Evolutionary conservation across 2,888 invertebrate species (phyloP).

Genomic region (Abscondita cerata): DNA sequence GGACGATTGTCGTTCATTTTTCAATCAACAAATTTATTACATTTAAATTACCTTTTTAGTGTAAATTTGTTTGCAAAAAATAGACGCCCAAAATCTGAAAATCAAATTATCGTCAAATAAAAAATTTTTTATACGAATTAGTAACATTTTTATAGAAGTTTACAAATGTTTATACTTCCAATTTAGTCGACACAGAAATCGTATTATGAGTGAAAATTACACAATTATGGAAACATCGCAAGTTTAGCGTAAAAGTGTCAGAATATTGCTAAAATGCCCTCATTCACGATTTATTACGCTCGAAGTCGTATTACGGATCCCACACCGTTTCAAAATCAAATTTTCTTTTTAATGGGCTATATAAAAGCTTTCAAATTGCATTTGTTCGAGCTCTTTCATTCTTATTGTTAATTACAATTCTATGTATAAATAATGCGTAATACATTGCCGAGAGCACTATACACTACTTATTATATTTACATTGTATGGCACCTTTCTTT

Average conservation of each 20-base stretch:
- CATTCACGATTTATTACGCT: constrained; percentile 12
- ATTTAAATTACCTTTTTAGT: no score
- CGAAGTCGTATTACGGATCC: constrained; percentile 5
- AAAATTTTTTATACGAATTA: constrained; percentile 2
- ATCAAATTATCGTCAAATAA: constrained; percentile 12
- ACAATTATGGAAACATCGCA: constrained; percentile 18
- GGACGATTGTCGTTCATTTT: constrained; percentile 35
- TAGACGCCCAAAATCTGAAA: no score
- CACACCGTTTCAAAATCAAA: constrained; percentile 12
- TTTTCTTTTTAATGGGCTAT: constrained; percentile 14
- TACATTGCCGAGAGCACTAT: not conserved
- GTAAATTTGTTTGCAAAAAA: no score
- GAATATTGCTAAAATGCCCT: constrained; percentile 15
- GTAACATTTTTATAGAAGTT: no score
- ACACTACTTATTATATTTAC: no score
- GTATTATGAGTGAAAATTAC: constrained; percentile 18
- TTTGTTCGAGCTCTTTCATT: not conserved
- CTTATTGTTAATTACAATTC: no score
- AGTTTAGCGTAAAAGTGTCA: constrained; percentile 17
- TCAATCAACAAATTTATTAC: no score
- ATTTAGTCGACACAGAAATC: constrained; percentile 12
- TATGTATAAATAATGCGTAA: not conserved
- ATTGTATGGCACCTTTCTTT: not conserved
- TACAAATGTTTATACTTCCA: constrained; percentile 2
- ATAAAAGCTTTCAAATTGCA: constrained; percentile 14